These are phyloP conservation scores for Centropristis striata DNA, from an alignment of 2,113 vertebrate species.

Conservation along the genomic window DNA sequence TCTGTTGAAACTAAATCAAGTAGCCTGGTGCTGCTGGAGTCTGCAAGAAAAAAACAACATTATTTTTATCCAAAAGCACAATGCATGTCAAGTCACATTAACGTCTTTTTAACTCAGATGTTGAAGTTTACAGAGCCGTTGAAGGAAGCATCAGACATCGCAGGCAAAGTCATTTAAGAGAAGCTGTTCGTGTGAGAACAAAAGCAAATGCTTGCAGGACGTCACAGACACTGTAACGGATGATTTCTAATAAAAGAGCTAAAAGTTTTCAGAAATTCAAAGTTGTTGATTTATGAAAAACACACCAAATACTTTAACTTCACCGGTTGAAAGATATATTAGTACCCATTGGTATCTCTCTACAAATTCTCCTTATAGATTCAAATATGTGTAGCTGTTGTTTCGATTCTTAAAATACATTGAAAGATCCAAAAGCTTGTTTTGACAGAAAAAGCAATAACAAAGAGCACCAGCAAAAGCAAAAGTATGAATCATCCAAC, in stretches of 20 bases:
- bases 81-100: conserved; percentile 19
- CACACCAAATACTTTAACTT: neutral
- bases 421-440: neutral
- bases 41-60: conserved; percentile 5
- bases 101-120: conserved; percentile 12
- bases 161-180: conserved; percentile 9
- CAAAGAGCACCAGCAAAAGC: too few relatives aligned
- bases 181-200: conserved; percentile 3
- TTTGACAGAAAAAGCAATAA: neutral
- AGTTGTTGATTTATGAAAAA: conserved; percentile 4
- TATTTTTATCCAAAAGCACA: conserved; percentile 19
- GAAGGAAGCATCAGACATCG: neutral
- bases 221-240: neutral
- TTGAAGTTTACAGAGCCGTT: conserved; percentile 4
- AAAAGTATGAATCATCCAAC: too few relatives aligned
- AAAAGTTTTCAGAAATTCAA: conserved; percentile 8
- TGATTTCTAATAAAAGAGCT: neutral
- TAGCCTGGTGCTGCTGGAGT: neutral
- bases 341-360: neutral
- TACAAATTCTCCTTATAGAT: neutral
- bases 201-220: conserved; percentile 12
- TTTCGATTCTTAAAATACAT: too few relatives aligned
- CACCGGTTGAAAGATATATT: neutral
- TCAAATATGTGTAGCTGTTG: neutral
- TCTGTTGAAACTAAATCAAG: conserved; percentile 7